A percentile compares a stretch with the other conserved stretches of the same genome.
phyloP scores from a whole-genome alignment of 2,113 vertebrate species.

The Scortum barcoo region DNA sequence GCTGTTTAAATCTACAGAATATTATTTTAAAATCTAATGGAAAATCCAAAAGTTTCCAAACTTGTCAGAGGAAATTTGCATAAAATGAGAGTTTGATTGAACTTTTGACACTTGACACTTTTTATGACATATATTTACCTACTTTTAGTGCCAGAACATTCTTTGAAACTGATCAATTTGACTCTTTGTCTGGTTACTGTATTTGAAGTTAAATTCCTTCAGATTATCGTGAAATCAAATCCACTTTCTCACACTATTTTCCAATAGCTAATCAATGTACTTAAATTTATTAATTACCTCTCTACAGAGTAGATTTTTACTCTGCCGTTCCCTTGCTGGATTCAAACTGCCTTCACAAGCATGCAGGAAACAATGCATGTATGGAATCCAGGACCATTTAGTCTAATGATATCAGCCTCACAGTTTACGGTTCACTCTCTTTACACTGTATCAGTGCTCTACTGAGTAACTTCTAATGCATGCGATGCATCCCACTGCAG shows the following conservation, averaged over 20 bases:
- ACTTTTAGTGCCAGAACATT: not conserved
- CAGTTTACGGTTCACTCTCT: not conserved
- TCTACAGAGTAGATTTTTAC: not conserved
- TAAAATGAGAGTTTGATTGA: not conserved
- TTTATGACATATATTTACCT: not conserved
- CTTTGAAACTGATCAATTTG: not conserved
- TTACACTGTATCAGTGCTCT: not conserved
- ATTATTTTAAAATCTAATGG: not conserved
- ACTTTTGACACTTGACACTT: not conserved
- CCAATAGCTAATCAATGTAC: not conserved
- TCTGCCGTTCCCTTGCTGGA: not conserved
- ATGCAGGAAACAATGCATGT: not conserved
- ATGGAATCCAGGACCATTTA: not conserved
- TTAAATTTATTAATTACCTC: not conserved
- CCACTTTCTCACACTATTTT: not conserved
- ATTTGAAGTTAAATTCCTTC: not conserved
- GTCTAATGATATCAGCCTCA: not conserved
- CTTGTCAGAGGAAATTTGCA: not conserved
- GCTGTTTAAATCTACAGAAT: too few species aligned
- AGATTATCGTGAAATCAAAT: not conserved
- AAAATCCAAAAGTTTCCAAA: not conserved
- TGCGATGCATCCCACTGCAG: not conserved
- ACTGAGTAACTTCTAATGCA: not conserved
- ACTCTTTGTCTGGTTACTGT: not conserved
- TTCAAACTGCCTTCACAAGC: not conserved